These are phyloP conservation scores for Pollenia amentaria DNA, from an alignment of 2,888 invertebrate species.

Conservation along the genomic window DNA sequence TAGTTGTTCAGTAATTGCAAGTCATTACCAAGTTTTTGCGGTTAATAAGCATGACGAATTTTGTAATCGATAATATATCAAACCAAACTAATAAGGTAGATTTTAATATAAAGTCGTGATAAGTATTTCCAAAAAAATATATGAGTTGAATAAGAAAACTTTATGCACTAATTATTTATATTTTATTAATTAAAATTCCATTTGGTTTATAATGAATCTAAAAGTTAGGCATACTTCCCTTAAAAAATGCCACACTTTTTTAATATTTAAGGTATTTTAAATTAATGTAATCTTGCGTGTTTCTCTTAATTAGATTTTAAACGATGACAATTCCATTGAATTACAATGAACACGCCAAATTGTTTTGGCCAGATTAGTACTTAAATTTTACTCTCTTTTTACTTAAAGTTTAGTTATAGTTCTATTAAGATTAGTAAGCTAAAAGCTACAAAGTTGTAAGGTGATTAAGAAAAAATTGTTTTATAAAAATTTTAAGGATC, in stretches of 20 bases:
- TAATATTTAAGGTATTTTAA: conserved; percentile 19
- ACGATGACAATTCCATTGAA: conserved; percentile 57
- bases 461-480: background rate
- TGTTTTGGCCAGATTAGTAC: background rate
- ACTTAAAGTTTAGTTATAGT: conserved; percentile 43
- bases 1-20: too few species aligned
- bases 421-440: conserved; percentile 40
- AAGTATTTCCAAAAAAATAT: too few species aligned
- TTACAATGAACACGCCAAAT: conserved; percentile 24
- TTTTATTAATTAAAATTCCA: too few species aligned
- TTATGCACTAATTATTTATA: too few species aligned
- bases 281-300: conserved; percentile 53
- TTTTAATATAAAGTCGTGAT: too few species aligned
- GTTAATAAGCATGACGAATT: too few species aligned
- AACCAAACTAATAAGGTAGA: too few species aligned
- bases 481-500: conserved; percentile 77
- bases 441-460: conserved; percentile 23
- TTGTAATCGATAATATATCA: too few species aligned
- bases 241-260: background rate
- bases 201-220: too few species aligned
- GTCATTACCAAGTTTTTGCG: too few species aligned
- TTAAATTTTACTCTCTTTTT: conserved; percentile 21
- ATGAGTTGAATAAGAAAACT: too few species aligned
- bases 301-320: conserved; percentile 57
- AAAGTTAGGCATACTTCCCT: too few species aligned